Conservation (phyloP, 2,113 vertebrate species). For the Ardeotis arabs region DNA sequence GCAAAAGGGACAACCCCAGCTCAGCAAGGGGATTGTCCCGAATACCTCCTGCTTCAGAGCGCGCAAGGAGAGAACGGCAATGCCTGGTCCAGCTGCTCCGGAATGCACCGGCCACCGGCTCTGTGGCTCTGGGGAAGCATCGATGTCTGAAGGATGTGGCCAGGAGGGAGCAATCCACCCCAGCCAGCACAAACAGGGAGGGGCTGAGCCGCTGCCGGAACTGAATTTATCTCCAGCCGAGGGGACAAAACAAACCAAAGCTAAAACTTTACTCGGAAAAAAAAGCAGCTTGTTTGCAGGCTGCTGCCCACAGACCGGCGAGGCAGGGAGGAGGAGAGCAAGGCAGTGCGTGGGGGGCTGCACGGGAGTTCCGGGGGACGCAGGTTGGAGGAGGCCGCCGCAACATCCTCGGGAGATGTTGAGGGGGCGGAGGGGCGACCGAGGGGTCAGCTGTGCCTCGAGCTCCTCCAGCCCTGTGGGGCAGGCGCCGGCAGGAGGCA, state of each 20-base stretch:
- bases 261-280: not conserved
- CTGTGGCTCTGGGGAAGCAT: not conserved
- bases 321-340: not conserved
- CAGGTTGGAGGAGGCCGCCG: not conserved
- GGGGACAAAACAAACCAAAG: not conserved
- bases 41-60: not conserved
- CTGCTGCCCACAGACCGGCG: not conserved
- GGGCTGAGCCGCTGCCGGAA: not conserved
- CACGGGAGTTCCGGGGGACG: not conserved
- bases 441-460: not conserved
- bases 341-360: too few species aligned
- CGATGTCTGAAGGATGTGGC: rapidly evolving
- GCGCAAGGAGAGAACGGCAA: rapidly evolving
- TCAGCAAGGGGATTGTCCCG: rapidly evolving
- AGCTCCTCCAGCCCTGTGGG: not conserved
- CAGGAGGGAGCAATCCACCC: not conserved
- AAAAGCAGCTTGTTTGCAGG: not conserved
- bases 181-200: not conserved
- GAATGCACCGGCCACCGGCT: not conserved
- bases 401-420: rapidly evolving
- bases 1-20: rapidly evolving
- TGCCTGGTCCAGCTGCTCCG: rapidly evolving
- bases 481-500: not conserved
- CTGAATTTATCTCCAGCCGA: not conserved
- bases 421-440: not conserved